Evolutionary conservation across 2,113 vertebrate species (phyloP).

Genomic region (Anoplopoma fimbria): DNA sequence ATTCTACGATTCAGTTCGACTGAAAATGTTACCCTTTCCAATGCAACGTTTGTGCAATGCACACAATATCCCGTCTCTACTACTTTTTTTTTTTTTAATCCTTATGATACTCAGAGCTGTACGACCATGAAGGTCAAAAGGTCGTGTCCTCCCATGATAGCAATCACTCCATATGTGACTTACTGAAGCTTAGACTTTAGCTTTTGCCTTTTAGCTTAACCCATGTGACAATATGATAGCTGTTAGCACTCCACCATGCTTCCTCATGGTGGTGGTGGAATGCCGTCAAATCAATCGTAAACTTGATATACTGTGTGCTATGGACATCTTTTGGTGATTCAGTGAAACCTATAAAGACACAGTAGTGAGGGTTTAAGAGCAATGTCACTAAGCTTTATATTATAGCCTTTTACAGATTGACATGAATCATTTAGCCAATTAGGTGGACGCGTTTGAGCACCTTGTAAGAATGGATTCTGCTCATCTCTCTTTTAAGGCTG

Average conservation of each 20-base stretch:
- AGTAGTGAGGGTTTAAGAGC: neutral
- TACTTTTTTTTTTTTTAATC: neutral
- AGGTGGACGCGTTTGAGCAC: neutral
- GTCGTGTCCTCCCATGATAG: neutral
- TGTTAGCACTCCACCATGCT: neutral
- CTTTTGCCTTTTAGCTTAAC: constrained; percentile 32
- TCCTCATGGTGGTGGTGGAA: neutral
- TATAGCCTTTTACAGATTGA: neutral
- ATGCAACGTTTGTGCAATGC: neutral
- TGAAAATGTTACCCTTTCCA: constrained; percentile 1
- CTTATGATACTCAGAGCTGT: neutral
- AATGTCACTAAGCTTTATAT: neutral
- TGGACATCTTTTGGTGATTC: neutral
- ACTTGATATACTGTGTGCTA: neutral
- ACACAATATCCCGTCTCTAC: neutral
- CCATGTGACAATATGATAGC: constrained; percentile 6
- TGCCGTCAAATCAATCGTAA: neutral
- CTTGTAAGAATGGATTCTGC: neutral
- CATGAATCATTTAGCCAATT: neutral
- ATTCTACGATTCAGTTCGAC: neutral
- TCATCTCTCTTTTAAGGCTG: neutral
- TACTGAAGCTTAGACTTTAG: constrained; percentile 26
- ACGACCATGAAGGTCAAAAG: constrained; percentile 31
- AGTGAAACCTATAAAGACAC: neutral
- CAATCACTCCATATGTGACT: constrained; percentile 41